Conservation (phyloP, 2,888 invertebrate genomes). For the Diogma glabrata region DNA sequence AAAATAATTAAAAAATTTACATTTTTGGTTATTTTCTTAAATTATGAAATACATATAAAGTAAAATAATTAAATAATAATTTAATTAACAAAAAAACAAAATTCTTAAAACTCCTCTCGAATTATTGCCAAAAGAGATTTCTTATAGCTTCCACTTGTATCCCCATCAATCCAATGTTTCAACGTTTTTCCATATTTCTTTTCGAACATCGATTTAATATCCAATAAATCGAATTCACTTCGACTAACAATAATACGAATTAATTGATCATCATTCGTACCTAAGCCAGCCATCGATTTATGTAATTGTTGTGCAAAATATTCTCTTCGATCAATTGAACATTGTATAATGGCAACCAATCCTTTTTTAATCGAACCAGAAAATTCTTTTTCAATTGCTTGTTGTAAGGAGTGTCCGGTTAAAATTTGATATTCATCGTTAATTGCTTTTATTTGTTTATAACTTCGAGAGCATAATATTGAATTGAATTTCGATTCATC, state of each 20-base stretch:
- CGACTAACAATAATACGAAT: slow-evolving; percentile 77
- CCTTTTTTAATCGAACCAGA: slow-evolving; percentile 70
- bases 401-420: slow-evolving; percentile 68
- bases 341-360: slow-evolving; percentile 67
- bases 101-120: too few species aligned
- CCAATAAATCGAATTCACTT: slow-evolving; percentile 71
- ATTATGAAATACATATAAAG: too few species aligned
- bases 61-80: too few species aligned
- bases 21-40: too few species aligned
- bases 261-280: slow-evolving; percentile 76
- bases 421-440: slow-evolving; percentile 46
- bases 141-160: slow-evolving; percentile 79
- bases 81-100: too few species aligned
- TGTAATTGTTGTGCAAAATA: slow-evolving; percentile 81
- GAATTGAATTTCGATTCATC: slow-evolving; percentile 80
- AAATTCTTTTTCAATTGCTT: slow-evolving; percentile 72
- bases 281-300: slow-evolving; percentile 80
- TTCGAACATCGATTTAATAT: slow-evolving; percentile 70
- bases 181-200: slow-evolving; percentile 62
- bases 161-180: slow-evolving; percentile 69
- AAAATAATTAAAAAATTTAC: too few species aligned
- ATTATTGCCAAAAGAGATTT: slow-evolving; percentile 65
- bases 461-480: slow-evolving; percentile 68
- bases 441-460: slow-evolving; percentile 43
- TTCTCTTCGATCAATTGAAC: slow-evolving; percentile 63